Conservation (phyloP, 1,140 invertebrate species). For the Mercenaria mercenaria region DNA sequence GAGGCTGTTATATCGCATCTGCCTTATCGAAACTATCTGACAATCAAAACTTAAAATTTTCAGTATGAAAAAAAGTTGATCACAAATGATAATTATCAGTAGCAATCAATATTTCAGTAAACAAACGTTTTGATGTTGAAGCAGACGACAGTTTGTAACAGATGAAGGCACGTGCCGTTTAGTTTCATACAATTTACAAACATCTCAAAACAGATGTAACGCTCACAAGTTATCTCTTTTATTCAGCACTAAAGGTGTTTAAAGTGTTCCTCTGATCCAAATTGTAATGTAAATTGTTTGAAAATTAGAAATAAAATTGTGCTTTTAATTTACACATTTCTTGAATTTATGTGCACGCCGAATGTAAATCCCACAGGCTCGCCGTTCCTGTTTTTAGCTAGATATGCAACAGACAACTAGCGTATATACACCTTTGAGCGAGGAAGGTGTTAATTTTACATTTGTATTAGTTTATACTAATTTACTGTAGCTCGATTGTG, state of each 20-base stretch:
- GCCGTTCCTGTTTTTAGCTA: too few relatives aligned
- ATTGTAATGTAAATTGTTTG: not conserved
- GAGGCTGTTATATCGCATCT: not conserved
- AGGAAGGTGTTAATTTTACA: too few relatives aligned
- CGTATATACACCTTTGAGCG: too few relatives aligned
- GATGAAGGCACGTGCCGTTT: slow-evolving; percentile 23
- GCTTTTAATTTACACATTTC: not conserved
- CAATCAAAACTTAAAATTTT: not conserved
- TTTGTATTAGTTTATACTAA: too few relatives aligned
- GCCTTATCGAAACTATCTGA: not conserved
- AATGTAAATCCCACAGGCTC: not conserved
- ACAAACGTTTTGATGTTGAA: not conserved
- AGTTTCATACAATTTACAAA: not conserved
- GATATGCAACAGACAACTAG: too few relatives aligned
- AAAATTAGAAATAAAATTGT: not conserved
- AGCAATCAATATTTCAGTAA: slow-evolving; percentile 17
- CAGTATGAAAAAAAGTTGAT: not conserved
- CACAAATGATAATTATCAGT: slow-evolving; percentile 29
- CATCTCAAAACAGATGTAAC: not conserved
- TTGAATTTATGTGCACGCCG: not conserved
- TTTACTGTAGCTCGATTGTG: too few relatives aligned
- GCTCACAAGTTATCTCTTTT: not conserved
- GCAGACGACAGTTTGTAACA: slow-evolving; percentile 24
- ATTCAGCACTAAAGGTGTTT: not conserved
- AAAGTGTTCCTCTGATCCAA: not conserved